Evolutionary conservation across 1,140 invertebrate species (phyloP).

Genomic region (Pomacea maculata): DNA sequence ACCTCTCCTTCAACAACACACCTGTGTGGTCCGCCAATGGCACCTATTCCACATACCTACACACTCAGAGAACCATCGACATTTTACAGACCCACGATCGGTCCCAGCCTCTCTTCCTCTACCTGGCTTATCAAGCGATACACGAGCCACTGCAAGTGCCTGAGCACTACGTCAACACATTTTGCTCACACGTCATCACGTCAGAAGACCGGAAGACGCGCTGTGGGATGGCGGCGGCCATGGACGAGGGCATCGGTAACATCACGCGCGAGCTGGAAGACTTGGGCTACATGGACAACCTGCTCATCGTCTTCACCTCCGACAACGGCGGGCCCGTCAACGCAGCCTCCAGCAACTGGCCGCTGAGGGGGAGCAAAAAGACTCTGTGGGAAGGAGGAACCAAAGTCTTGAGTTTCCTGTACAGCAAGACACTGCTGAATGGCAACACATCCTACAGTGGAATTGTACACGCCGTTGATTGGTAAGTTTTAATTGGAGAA

Average conservation of each 20-base stretch:
- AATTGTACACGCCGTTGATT: not conserved
- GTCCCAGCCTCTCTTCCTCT: conserved; percentile 39
- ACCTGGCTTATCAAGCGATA: conserved; percentile 43
- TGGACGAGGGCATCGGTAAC: conserved; percentile 24
- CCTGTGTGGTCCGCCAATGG: conserved; percentile 27
- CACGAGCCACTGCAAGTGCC: conserved; percentile 53
- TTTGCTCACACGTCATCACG: conserved; percentile 1
- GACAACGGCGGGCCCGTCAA: conserved; percentile 35
- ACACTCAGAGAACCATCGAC: conserved; percentile 22
- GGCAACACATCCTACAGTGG: not conserved
- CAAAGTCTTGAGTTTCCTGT: conserved; percentile 27
- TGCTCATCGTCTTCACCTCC: conserved; percentile 48
- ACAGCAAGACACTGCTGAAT: not conserved
- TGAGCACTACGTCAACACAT: conserved; percentile 38
- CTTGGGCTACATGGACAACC: conserved; percentile 55
- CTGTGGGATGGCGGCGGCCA: conserved; percentile 2
- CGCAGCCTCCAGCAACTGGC: conserved; percentile 20
- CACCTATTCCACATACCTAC: conserved; percentile 47
- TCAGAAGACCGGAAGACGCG: not conserved
- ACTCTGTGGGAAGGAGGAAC: conserved; percentile 28
- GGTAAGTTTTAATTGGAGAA: not conserved
- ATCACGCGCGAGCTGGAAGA: conserved; percentile 7
- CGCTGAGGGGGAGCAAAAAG: conserved; percentile 7
- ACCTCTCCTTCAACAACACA: conserved; percentile 32
- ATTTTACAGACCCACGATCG: not conserved